Evolutionary conservation across 2,888 invertebrate genomes (phyloP).

Genomic region (Dynastes hyllus): DNA sequence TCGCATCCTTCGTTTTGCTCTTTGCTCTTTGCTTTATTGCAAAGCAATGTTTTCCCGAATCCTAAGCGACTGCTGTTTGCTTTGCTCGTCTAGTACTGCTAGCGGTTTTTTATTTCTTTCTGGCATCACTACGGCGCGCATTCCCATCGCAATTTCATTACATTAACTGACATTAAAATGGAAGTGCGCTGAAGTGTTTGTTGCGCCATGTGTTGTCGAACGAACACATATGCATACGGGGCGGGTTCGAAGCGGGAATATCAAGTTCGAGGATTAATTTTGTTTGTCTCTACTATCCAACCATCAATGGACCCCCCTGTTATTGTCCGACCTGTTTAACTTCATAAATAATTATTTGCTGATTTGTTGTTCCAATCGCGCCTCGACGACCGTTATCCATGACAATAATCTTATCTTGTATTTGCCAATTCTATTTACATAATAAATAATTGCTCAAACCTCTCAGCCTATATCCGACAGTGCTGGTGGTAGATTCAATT

Average conservation of each 20-base stretch:
- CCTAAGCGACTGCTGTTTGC: conserved; percentile 35
- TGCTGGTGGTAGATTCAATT: not conserved
- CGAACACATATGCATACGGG: conserved; percentile 27
- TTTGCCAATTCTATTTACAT: not conserved
- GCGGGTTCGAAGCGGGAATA: not conserved
- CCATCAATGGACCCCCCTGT: too few species aligned
- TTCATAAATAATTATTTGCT: conserved; percentile 36
- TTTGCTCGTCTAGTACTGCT: conserved; percentile 5
- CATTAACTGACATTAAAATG: conserved; percentile 45
- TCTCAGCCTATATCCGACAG: not conserved
- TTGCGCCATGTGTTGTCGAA: conserved; percentile 12
- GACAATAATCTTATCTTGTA: not conserved
- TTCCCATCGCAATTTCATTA: conserved; percentile 47
- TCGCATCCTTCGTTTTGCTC: conserved; percentile 17
- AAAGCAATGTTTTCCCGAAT: conserved; percentile 39
- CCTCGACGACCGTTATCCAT: not conserved
- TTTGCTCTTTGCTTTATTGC: conserved; percentile 46
- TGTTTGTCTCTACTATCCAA: conserved; percentile 23
- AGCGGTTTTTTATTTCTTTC: conserved; percentile 25
- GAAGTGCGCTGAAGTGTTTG: conserved; percentile 35
- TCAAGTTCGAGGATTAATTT: conserved; percentile 29
- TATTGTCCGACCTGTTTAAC: not conserved
- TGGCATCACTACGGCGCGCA: conserved; percentile 14
- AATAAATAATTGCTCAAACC: not conserved
- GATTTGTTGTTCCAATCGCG: conserved; percentile 4